These are phyloP conservation scores for Cyprichromis sp. DNA, from an alignment of 2,113 vertebrate species.

Conservation along the genomic window DNA sequence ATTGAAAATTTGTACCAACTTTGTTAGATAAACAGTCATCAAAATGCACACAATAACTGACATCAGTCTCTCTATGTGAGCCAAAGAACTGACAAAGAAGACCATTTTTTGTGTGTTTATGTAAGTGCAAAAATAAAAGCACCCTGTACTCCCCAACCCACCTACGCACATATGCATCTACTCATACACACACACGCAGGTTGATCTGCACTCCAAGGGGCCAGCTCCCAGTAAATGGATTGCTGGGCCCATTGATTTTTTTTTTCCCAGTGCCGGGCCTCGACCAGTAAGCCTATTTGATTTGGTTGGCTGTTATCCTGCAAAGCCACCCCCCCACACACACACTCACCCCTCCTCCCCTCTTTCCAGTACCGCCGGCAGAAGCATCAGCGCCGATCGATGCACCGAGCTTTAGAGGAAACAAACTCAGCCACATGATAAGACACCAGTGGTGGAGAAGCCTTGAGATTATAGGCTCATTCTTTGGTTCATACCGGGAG, in stretches of 20 bases:
- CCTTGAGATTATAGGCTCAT: conserved; percentile 53
- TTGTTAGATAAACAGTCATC: neutral
- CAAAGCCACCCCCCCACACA: conserved; percentile 21
- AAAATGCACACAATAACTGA: neutral
- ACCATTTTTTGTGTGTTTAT: neutral
- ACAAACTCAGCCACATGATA: conserved; percentile 64
- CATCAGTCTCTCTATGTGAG: neutral
- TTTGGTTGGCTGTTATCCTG: conserved; percentile 64
- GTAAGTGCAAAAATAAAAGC: conserved; percentile 31
- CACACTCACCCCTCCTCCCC: neutral
- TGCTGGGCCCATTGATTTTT: conserved; percentile 65
- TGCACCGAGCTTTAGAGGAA: conserved; percentile 58
- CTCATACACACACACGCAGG: conserved; percentile 8
- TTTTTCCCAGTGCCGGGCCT: conserved; percentile 45
- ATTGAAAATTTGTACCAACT: neutral
- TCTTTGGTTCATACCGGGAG: conserved; percentile 31
- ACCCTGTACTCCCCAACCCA: neutral
- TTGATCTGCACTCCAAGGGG: conserved; percentile 39
- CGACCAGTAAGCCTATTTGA: conserved; percentile 64
- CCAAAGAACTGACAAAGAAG: neutral
- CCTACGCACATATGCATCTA: neutral
- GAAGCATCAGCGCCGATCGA: conserved; percentile 60
- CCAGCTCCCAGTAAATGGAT: conserved; percentile 64
- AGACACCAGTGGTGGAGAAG: conserved; percentile 44
- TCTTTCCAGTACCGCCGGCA: conserved; percentile 32